Percentiles rank a stretch among this genome's conserved stretches.
These are phyloP conservation scores for Prionailurus viverrinus DNA, from an alignment of 2,113 vertebrate genomes.

Conservation along the genomic window DNA sequence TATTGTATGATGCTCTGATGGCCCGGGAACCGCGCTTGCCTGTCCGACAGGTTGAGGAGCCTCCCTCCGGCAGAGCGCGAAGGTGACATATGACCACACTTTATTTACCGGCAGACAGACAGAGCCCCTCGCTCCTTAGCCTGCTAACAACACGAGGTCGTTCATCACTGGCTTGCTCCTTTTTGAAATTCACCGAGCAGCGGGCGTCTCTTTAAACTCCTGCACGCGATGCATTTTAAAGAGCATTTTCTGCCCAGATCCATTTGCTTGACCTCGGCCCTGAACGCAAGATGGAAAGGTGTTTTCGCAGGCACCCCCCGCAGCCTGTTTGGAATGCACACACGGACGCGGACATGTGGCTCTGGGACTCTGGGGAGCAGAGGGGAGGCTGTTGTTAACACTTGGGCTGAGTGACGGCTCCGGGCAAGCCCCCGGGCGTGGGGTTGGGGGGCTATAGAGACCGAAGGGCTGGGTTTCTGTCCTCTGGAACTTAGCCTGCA, in stretches of 20 bases:
- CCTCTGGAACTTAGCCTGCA: neutral
- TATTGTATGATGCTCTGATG: neutral
- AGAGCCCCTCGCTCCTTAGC: constrained; percentile 17
- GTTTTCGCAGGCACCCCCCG: neutral
- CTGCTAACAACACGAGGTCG: neutral
- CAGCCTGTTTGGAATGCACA: neutral
- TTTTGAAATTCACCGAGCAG: constrained; percentile 71
- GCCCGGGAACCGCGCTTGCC: neutral
- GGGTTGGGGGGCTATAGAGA: neutral
- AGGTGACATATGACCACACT: neutral
- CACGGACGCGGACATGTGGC: neutral
- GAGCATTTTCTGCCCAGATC: constrained; percentile 61
- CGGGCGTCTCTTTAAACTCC: constrained; percentile 43
- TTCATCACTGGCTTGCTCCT: constrained; percentile 67
- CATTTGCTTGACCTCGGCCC: constrained; percentile 5
- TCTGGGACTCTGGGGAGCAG: fast-evolving
- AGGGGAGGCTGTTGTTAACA: neutral
- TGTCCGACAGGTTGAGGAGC: neutral
- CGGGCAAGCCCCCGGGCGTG: fast-evolving
- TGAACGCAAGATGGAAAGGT: neutral
- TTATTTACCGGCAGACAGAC: neutral
- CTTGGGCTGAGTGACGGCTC: neutral
- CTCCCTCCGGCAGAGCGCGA: neutral
- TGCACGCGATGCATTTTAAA: constrained; percentile 74
- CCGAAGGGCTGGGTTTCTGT: neutral